phyloP scores from a whole-genome alignment of 2,797 vertebrate species.

The Neopelma chrysocephalum region DNA sequence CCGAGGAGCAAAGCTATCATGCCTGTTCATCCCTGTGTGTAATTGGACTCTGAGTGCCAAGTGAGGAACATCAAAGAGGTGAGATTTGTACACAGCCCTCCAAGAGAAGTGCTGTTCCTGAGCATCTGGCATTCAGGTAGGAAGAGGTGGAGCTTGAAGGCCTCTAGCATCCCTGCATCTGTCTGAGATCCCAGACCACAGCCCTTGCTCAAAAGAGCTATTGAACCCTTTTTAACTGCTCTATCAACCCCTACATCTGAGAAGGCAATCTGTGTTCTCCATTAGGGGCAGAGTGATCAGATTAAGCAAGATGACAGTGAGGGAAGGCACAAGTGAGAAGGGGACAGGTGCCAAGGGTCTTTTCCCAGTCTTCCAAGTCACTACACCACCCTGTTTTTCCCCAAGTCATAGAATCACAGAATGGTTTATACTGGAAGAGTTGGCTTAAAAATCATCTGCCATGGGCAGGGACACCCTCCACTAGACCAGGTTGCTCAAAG shows the following conservation, averaged over 20 bases:
- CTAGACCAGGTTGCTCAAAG: background rate
- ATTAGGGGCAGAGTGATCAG: background rate
- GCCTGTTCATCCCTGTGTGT: background rate
- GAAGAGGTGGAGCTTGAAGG: background rate
- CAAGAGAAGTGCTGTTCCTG: background rate
- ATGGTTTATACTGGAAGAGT: background rate
- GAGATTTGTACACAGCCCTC: background rate
- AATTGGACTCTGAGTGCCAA: background rate
- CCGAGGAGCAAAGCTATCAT: background rate
- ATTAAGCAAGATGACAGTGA: background rate
- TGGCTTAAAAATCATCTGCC: background rate
- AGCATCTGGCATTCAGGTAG: background rate
- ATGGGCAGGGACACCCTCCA: background rate
- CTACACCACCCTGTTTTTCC: background rate
- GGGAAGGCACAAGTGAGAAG: background rate
- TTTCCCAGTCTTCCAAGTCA: background rate
- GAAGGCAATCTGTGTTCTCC: background rate
- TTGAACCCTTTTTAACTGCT: background rate
- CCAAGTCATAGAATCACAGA: background rate
- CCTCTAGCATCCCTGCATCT: background rate
- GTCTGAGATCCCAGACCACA: background rate
- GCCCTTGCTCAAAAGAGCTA: background rate
- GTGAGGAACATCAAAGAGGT: constrained; percentile 2
- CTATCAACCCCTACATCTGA: background rate
- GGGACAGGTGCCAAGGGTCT: background rate